Evolutionary conservation across 2,113 vertebrate genomes (phyloP), one percentile per base, ranked within the genome.

Genomic region (Ammodytes marinus): DNA sequence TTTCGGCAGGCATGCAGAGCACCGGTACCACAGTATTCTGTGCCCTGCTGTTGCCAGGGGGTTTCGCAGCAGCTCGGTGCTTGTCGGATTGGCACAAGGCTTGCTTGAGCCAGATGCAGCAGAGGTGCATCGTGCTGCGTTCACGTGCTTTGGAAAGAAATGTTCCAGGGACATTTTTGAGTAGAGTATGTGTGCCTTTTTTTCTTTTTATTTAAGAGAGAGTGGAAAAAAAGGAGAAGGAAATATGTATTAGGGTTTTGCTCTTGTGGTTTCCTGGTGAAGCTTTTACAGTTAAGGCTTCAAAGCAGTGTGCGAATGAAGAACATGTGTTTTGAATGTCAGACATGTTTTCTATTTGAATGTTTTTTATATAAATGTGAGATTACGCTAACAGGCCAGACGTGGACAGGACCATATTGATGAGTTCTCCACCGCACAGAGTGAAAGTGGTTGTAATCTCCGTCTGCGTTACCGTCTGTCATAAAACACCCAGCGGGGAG

Each of bases 181-280:
- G 27, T 27, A 27, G 13, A 54, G 19, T 13, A 50, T 37, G 49
- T 65, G 60, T 35, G n/a, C 54, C 15, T 78, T 74, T 69, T 49
- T 53, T 58, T 42, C 14, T 58, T 49, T 53, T 58, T 42, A 14
- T 58, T 67, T 15, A 37, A 66, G 53, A 76, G n/a, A n/a, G 2
- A 54, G 27, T 27, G 27, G 55, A 8, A 45, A 60, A 54, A 77
- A 72, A 53, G 8, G 37, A 80, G 47, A 80, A 66, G 82, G 67
- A 86, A 79, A 83, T 76, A 64, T 76, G 75, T 52, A 79, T 82
- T 85, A 70, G 66, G 58, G 63, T 27, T 84, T 82, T 63, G 54
- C 63, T 86, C 65, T 68, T 82, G 82, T 74, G 87, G 84, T 84
- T 93, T 90, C 72, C 77, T 80, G 60, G 15, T 80, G 61, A 76